phyloP scores from a whole-genome alignment of 1,140 invertebrate genomes.

The Trachymyrmex cornetzi region DNA sequence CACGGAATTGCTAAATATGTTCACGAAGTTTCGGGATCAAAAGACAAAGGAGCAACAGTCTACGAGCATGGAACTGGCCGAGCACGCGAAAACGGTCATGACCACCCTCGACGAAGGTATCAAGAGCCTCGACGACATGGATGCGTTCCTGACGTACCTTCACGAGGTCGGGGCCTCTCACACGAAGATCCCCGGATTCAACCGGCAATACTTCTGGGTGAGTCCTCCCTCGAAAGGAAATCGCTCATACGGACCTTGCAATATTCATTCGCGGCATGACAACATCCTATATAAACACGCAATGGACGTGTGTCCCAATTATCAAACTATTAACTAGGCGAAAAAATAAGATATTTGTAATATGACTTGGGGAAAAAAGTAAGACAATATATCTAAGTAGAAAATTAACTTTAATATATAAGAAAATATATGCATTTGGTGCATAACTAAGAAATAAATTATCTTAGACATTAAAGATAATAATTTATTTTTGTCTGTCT shows the following conservation, averaged over 20 bases:
- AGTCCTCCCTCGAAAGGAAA: slow-evolving; percentile 78
- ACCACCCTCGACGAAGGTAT: slow-evolving; percentile 95
- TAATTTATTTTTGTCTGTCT: not conserved
- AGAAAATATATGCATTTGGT: not conserved
- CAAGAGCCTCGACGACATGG: slow-evolving; percentile 93
- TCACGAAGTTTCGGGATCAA: slow-evolving; percentile 93
- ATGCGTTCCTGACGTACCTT: slow-evolving; percentile 94
- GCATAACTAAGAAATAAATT: not conserved
- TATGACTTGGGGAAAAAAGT: not conserved
- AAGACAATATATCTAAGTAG: not conserved
- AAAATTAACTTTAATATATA: not conserved
- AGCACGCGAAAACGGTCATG: slow-evolving; percentile 96
- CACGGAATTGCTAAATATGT: slow-evolving; percentile 92
- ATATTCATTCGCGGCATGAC: not conserved
- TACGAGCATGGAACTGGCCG: slow-evolving; percentile 92
- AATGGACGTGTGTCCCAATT: not conserved
- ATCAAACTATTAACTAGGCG: slow-evolving; percentile 14
- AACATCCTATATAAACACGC: not conserved
- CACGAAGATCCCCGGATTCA: slow-evolving; percentile 93
- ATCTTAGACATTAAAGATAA: not conserved
- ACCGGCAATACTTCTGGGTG: slow-evolving; percentile 95
- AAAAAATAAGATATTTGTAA: slow-evolving; percentile 30
- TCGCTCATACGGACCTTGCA: not conserved
- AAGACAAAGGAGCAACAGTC: slow-evolving; percentile 93
- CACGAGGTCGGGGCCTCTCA: slow-evolving; percentile 94